Conservation (phyloP, 1,140 invertebrate species). For the Papilio polyxenes region DNA sequence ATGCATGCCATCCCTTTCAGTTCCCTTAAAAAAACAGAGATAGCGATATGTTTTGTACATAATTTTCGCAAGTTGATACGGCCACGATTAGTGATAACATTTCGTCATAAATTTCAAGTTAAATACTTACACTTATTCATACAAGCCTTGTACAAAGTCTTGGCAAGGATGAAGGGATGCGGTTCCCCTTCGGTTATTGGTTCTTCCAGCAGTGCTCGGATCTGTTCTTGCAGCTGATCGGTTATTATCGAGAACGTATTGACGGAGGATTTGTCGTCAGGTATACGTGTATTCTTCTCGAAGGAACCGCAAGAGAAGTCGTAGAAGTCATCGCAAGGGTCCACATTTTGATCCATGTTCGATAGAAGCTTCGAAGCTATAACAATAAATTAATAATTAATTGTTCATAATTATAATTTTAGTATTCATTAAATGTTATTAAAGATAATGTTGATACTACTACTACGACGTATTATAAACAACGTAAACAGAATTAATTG, state of each 20-base stretch:
- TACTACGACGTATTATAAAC: not conserved
- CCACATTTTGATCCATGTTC: conserved; percentile 87
- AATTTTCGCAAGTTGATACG: too few relatives aligned
- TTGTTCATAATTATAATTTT: not conserved
- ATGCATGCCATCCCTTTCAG: too few relatives aligned
- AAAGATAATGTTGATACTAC: not conserved
- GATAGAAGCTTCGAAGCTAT: conserved; percentile 85
- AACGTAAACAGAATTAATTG: not conserved
- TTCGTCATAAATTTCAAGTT: too few relatives aligned
- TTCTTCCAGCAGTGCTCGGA: conserved; percentile 87
- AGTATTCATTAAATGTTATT: not conserved
- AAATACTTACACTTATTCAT: conserved; percentile 90
- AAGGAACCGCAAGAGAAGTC: conserved; percentile 90
- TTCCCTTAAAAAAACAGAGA: too few relatives aligned
- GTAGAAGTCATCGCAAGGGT: conserved; percentile 96
- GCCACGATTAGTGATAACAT: too few relatives aligned
- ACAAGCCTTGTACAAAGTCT: conserved; percentile 90
- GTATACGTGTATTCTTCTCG: conserved; percentile 86
- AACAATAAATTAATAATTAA: conserved; percentile 43
- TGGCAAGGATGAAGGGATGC: conserved; percentile 87
- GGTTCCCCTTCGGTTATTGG: conserved; percentile 84
- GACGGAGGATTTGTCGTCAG: conserved; percentile 89
- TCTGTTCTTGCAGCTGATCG: conserved; percentile 89
- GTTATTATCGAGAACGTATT: conserved; percentile 91
- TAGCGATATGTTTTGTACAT: too few relatives aligned